These are phyloP conservation scores for Autographa pulchrina DNA, from an alignment of 2,888 invertebrate genomes.

Conservation along the genomic window DNA sequence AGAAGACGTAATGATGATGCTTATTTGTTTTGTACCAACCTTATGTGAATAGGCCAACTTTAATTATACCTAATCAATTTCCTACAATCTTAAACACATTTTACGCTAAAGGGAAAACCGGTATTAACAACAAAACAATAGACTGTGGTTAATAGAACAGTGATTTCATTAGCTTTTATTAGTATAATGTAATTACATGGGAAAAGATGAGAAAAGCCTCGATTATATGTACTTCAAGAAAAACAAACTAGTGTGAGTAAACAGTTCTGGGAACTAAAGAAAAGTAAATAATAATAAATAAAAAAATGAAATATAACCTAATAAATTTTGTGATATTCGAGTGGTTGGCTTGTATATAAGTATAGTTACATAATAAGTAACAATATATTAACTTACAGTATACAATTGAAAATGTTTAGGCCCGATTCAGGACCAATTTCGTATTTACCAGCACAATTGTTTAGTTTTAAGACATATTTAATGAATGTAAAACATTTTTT, in stretches of 20 bases:
- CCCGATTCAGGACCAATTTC: too few relatives aligned
- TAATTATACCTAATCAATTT: background rate
- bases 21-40: background rate
- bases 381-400: too few relatives aligned
- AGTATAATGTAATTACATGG: conserved; percentile 14
- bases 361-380: too few relatives aligned
- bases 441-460: too few relatives aligned
- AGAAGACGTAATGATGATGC: background rate
- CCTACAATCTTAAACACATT: background rate
- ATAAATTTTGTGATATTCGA: too few relatives aligned
- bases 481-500: too few relatives aligned
- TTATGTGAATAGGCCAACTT: background rate
- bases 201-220: conserved; percentile 30
- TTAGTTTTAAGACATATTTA: too few relatives aligned
- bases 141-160: conserved; percentile 15
- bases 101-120: conserved; percentile 21
- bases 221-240: background rate
- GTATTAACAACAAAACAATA: conserved; percentile 19
- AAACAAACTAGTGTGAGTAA: background rate
- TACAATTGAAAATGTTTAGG: too few relatives aligned
- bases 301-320: too few relatives aligned
- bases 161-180: conserved; percentile 18
- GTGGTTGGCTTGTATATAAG: too few relatives aligned
- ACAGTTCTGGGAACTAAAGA: conserved; percentile 9
- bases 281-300: too few relatives aligned